phyloP scores from a whole-genome alignment of 1,140 invertebrate species.

The Ruditapes philippinarum region DNA sequence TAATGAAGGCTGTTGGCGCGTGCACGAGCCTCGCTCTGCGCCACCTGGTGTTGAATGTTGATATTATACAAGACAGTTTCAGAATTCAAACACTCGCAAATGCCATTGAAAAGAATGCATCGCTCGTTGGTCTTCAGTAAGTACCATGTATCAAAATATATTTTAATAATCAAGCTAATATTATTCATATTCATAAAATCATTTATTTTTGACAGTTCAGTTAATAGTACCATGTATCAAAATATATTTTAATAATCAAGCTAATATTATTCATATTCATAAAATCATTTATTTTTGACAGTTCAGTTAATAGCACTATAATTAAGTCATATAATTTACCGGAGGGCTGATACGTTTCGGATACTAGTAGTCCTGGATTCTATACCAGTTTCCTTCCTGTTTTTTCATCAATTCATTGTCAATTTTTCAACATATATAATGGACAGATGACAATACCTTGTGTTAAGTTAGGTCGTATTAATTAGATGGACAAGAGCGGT shows the following conservation, averaged over 20 bases:
- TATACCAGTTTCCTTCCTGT: no score
- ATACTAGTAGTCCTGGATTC: no score
- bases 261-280: neutral
- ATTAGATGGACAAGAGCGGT: no score
- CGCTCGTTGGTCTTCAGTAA: slow-evolving; percentile 17
- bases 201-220: no score
- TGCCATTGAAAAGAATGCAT: neutral
- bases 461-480: no score
- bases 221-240: neutral
- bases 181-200: neutral
- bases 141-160: neutral
- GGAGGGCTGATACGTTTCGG: no score
- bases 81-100: neutral
- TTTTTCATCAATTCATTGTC: no score
- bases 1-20: neutral
- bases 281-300: no score
- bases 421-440: no score
- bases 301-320: no score
- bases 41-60: neutral
- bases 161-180: neutral
- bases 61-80: slow-evolving; percentile 1
- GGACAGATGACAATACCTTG: no score
- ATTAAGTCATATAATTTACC: no score
- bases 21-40: neutral
- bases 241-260: neutral